Evolutionary conservation across 2,888 invertebrate genomes (phyloP).

Genomic region (Brachypalpus laphriformis): DNA sequence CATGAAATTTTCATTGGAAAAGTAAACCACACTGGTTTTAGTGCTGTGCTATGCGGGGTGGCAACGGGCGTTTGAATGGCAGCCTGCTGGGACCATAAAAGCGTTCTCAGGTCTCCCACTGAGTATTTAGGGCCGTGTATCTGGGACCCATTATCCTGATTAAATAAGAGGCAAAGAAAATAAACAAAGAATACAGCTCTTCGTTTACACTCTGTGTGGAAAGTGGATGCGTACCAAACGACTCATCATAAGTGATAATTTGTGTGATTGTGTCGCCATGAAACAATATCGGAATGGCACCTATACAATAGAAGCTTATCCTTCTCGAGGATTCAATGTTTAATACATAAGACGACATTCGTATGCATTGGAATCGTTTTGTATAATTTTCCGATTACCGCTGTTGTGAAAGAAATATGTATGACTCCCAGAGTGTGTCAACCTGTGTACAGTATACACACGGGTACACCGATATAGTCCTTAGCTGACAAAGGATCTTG

Average conservation of each 20-base stretch:
- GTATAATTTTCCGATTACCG: constrained; percentile 68
- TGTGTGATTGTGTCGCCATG: constrained; percentile 49
- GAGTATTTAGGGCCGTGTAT: constrained; percentile 51
- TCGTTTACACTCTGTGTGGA: background rate
- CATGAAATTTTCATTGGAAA: constrained; percentile 58
- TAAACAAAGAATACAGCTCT: background rate
- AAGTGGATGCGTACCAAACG: constrained; percentile 8
- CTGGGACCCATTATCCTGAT: constrained; percentile 63
- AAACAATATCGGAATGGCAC: constrained; percentile 48
- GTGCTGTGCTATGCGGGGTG: background rate
- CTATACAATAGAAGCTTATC: constrained; percentile 15
- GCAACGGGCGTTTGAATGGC: background rate
- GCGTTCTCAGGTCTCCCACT: constrained; percentile 37
- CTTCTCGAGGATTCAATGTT: constrained; percentile 43
- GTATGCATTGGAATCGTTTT: constrained; percentile 64
- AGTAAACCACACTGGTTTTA: constrained; percentile 48
- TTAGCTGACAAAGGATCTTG: background rate
- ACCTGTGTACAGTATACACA: background rate
- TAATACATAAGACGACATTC: constrained; percentile 58
- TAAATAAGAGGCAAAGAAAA: constrained; percentile 36
- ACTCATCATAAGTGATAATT: constrained; percentile 60
- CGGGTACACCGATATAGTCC: background rate
- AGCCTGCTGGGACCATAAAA: constrained; percentile 47
- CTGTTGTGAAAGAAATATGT: constrained; percentile 25
- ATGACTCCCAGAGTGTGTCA: background rate